Evolutionary conservation across 2,888 invertebrate genomes (phyloP).

Genomic region (Andrena bucephala): DNA sequence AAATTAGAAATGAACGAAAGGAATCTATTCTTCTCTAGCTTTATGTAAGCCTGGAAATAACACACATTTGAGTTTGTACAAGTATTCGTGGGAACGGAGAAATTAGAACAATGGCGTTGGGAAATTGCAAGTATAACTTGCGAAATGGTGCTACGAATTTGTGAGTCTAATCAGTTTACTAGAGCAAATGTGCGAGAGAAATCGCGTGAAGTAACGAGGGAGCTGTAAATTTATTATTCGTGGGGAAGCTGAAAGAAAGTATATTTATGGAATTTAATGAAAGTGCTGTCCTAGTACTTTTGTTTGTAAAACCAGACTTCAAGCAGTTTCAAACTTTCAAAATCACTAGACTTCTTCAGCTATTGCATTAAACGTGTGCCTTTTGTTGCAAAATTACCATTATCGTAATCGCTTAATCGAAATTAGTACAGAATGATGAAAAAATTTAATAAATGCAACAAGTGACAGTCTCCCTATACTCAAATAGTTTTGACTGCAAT

Average conservation of each 20-base stretch:
- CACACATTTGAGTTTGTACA: neutral
- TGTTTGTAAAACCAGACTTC: neutral
- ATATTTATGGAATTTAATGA: slow-evolving; percentile 1
- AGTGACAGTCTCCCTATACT: too few relatives aligned
- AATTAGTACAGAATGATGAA: too few relatives aligned
- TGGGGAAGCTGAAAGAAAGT: neutral
- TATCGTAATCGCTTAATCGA: too few relatives aligned
- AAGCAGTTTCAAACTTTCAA: too few relatives aligned
- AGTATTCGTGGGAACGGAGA: slow-evolving; percentile 3
- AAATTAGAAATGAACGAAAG: neutral
- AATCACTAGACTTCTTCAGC: too few relatives aligned
- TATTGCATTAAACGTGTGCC: too few relatives aligned
- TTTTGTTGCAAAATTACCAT: too few relatives aligned
- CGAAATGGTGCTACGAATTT: slow-evolving; percentile 5
- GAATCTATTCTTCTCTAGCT: slow-evolving; percentile 3
- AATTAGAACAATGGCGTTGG: slow-evolving; percentile 19
- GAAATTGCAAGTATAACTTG: slow-evolving; percentile 27
- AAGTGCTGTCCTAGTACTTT: neutral
- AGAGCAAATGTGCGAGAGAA: slow-evolving; percentile 17
- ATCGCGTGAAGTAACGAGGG: neutral
- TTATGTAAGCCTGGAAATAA: neutral
- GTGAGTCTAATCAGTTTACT: slow-evolving; percentile 17
- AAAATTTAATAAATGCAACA: too few relatives aligned
- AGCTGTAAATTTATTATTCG: neutral
- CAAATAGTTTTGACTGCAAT: too few relatives aligned